phyloP scores from a whole-genome alignment of 35 echinoderm and acorn worm species.

The Chiridota heheva region DNA sequence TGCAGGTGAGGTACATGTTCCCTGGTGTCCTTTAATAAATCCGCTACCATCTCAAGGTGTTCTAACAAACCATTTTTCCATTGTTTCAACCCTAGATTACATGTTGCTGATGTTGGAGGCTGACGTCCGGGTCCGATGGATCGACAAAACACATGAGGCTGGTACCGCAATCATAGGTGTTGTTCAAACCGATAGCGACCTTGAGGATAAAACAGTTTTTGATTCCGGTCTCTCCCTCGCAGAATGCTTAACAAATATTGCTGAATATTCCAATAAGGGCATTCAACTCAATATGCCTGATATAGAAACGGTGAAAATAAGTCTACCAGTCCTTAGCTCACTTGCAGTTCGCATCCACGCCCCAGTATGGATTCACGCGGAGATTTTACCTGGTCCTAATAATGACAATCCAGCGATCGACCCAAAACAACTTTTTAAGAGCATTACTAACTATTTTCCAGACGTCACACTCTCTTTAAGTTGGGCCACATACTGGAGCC shows the following conservation, averaged over 20 bases:
- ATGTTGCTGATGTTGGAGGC: slow-evolving; percentile 80
- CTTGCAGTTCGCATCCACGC: slow-evolving; percentile 60
- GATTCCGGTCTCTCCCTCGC: slow-evolving; percentile 40
- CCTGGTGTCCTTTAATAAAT: neutral
- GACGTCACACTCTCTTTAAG: slow-evolving; percentile 64
- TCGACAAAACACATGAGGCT: slow-evolving; percentile 26
- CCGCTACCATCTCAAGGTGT: neutral
- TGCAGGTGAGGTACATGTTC: no score
- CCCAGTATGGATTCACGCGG: slow-evolving; percentile 71
- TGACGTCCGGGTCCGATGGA: slow-evolving; percentile 60
- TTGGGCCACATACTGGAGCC: slow-evolving; percentile 65
- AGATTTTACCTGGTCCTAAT: slow-evolving; percentile 82
- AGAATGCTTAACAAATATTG: slow-evolving; percentile 59
- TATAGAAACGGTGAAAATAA: slow-evolving; percentile 29
- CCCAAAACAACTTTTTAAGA: slow-evolving; percentile 15
- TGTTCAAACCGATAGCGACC: neutral
- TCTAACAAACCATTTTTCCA: neutral
- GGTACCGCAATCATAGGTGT: slow-evolving; percentile 49
- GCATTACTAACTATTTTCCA: slow-evolving; percentile 41
- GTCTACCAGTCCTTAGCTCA: slow-evolving; percentile 45
- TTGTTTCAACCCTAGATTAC: slow-evolving; percentile 54
- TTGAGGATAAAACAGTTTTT: no score
- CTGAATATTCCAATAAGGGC: slow-evolving; percentile 85
- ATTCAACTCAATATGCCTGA: slow-evolving; percentile 64
- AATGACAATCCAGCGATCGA: slow-evolving; percentile 42